A percentile compares a stretch with the other conserved stretches of the same genome.
phyloP scores from a whole-genome alignment of 1,140 invertebrate species.

The Steinernema khuongi region DNA sequence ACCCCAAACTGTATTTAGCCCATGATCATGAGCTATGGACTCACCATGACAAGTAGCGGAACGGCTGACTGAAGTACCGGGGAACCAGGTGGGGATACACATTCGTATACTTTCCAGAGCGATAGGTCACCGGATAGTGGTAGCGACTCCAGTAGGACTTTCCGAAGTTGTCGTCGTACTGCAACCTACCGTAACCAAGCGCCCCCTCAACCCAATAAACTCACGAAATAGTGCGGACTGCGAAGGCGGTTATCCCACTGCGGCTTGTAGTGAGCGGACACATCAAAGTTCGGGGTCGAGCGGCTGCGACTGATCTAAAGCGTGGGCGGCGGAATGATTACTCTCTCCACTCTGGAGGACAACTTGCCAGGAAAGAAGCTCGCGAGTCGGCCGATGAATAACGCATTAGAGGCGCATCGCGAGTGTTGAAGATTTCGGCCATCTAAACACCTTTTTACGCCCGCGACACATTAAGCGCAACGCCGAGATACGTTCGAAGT shows the following conservation, averaged over 20 bases:
- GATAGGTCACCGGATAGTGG: not conserved
- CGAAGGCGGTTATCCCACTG: not conserved
- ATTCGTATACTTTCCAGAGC: slow-evolving; percentile 2
- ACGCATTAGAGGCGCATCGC: not conserved
- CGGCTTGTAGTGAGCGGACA: not conserved
- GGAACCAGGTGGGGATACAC: not conserved
- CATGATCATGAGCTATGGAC: too few relatives aligned
- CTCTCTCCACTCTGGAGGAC: not conserved
- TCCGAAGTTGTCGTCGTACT: not conserved
- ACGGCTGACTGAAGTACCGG: not conserved
- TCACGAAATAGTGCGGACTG: not conserved
- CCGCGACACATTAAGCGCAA: not conserved
- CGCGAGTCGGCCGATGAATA: not conserved
- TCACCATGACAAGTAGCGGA: not conserved
- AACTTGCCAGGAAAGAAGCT: slow-evolving; percentile 4
- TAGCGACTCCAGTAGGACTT: not conserved
- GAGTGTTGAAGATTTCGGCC: not conserved
- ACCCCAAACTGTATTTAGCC: too few relatives aligned
- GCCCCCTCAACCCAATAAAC: not conserved
- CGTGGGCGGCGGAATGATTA: not conserved
- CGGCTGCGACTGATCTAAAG: not conserved
- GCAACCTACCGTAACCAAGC: not conserved
- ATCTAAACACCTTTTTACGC: not conserved
- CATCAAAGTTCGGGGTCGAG: not conserved
- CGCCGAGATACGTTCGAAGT: not conserved